Base-by-base conservation (phyloP, 2,888 invertebrate species). In the Spodoptera exigua region DNA sequence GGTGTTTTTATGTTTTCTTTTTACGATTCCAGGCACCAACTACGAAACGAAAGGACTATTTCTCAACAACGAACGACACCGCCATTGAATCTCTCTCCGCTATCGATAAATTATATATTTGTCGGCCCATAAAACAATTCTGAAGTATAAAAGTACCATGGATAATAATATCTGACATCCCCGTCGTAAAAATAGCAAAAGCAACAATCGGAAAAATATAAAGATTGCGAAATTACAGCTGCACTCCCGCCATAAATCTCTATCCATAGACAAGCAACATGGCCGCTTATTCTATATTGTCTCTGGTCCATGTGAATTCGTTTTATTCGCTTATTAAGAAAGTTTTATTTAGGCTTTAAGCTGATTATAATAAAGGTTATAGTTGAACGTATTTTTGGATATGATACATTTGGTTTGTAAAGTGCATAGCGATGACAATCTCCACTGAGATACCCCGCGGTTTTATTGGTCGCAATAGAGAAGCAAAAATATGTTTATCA, bases 231-330 rank as follows among this genome's bases (percentile, higher is more conserved):
- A 90, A 89, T 89, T 87, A 88, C 85, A 84, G 85, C 79, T 80
- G 79, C 78, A 74, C 78, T 78, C 70, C 71, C 80, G 79, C 89
- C 79, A 89, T 92, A 90, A 91, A 92, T 92, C 87, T 84, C 81
- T 79, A 72, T 70, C 76, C 87, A 90, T 89, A 90, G 92, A 91
- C 91, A 91, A 87, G 85, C 80, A 84, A 91, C 92, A 92, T 86
- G 88, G 87, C 87, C 88, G 88, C 81, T 80, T 81, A 84, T 85
- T 89, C 85, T 90, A 88, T 88, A 89, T 90, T 91, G 90, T 91
- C 89, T 89, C 77, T 90, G 87, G 84, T 76, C 82, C 85, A 85
- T 80, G 74, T 75, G 80, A 79, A 81, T 84, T 79, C 76, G 83
- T 86, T 84, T 80, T 76, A 74, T 70, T 75, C 32, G 52, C 73